These are phyloP conservation scores for Nemopilema nomurai DNA, from an alignment of 30 jellyfish, hydroid and myxozoan genomes.

Conservation along the genomic window DNA sequence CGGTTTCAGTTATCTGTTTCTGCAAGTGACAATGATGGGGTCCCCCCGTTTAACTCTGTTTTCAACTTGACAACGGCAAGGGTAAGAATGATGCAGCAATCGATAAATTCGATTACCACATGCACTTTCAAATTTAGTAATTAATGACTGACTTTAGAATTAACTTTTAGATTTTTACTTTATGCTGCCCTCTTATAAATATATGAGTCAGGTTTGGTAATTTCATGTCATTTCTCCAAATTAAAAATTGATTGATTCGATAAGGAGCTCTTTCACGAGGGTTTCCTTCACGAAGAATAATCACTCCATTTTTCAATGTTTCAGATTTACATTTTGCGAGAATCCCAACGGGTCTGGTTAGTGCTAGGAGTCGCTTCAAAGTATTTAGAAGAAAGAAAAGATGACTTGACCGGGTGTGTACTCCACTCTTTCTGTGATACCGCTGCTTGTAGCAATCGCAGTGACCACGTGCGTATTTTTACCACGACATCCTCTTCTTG, in stretches of 20 bases:
- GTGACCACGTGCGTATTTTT: too few species aligned
- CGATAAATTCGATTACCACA: not conserved
- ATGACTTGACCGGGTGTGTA: slow-evolving; percentile 34
- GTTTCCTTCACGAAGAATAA: too few species aligned
- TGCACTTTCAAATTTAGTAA: too few species aligned
- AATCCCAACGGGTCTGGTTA: slow-evolving; percentile 58
- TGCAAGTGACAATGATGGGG: slow-evolving; percentile 59
- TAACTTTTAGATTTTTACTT: not conserved
- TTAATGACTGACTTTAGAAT: too few species aligned
- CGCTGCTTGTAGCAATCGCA: too few species aligned
- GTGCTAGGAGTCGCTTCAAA: slow-evolving; percentile 47
- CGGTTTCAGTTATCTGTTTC: slow-evolving; percentile 50
- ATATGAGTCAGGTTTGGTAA: too few species aligned
- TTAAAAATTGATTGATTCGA: too few species aligned
- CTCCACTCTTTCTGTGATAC: too few species aligned
- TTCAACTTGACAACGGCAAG: slow-evolving; percentile 66
- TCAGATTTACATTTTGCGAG: slow-evolving; percentile 47
- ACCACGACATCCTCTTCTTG: too few species aligned
- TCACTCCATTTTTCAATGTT: not conserved
- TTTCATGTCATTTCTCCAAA: too few species aligned
- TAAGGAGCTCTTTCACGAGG: not conserved
- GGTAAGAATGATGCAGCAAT: slow-evolving; percentile 9
- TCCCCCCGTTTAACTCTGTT: slow-evolving; percentile 41
- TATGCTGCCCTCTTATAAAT: too few species aligned
- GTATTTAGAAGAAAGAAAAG: slow-evolving; percentile 26